Base-by-base conservation (phyloP, 2,797 vertebrate genomes). In the Mareca penelope region DNA sequence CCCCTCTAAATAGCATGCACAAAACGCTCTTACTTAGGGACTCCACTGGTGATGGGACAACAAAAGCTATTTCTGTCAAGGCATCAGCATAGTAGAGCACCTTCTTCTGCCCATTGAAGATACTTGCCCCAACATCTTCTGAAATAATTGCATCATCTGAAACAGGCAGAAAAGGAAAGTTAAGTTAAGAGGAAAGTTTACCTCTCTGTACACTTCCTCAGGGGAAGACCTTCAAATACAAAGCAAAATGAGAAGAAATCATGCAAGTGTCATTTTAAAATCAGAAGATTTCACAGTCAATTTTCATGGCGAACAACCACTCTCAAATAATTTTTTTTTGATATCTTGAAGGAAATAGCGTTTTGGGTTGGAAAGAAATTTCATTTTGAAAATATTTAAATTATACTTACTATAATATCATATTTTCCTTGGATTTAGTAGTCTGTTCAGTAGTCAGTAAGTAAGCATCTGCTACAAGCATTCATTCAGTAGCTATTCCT, bases 11-110 rank as follows among this genome's bases (percentile, higher is more conserved):
- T 48, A 70, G 59, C 14, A 15, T 44, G 53, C 44, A 65, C 17
- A 89, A 29, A 83, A 67, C 12, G 59, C 15, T 97, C 99, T 98
- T 96, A 99, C 99, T 98, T 64, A 98, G 98, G 80, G 98, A 98
- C 89, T 99, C 99, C 85, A 98, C 97, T 19, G 98, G 96, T 37
- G 97, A 99, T 1, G 99, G 99, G 87, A 99, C 98, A 53, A 99
- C 98, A 92, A 99, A 99, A 81, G 98, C 98, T 33, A 99, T 98
- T 96, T 99, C 98, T 1, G 99, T 99, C 93, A 99, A 98, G 68
- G 98, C 98, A 65, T 99, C 98, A 0, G 98, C 98, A 24, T 98
- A 99, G 96, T 98, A 99, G 39, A 99, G 97, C 92, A 98, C 98
- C 65, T 98, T 98, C 95, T 97, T 98, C 95, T 99, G 98, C 42